Evolutionary conservation across 2,797 vertebrate genomes (phyloP).

Genomic region (Eremophila alpestris): DNA sequence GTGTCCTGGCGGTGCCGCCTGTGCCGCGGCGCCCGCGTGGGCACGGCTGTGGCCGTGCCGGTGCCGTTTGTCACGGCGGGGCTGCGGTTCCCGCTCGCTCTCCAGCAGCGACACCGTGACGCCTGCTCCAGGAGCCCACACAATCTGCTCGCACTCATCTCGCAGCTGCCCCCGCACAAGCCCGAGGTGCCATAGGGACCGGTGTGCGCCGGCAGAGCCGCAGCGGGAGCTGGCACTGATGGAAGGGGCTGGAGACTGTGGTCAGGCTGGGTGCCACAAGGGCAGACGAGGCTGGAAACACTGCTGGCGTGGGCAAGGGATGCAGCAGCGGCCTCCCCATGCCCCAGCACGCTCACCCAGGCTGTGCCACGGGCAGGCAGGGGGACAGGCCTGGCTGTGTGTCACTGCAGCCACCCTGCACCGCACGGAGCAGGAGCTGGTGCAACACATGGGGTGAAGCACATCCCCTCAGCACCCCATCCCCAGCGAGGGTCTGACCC

Average conservation of each 20-base stretch:
- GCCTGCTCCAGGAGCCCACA: slow-evolving; percentile 15
- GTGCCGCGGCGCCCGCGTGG: slow-evolving; percentile 14
- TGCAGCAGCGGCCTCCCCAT: rapidly evolving
- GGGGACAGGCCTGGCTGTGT: background rate
- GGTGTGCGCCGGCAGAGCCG: background rate
- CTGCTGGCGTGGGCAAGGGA: rapidly evolving
- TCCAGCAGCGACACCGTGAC: slow-evolving; percentile 21
- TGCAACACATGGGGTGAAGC: background rate
- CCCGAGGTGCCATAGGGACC: background rate
- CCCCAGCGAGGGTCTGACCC: background rate
- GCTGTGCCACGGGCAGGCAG: rapidly evolving
- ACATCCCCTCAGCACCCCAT: background rate
- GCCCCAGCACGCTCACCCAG: background rate
- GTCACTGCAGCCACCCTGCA: background rate
- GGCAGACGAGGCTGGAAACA: background rate
- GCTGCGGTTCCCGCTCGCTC: background rate
- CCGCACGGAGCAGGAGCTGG: background rate
- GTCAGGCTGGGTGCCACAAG: background rate
- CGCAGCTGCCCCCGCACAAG: slow-evolving; percentile 41
- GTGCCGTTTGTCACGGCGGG: background rate
- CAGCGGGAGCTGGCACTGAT: background rate
- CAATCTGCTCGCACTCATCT: background rate
- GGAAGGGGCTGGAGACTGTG: background rate
- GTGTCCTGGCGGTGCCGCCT: background rate
- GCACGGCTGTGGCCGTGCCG: background rate